Percentiles rank a stretch among this genome's conserved stretches.
Conservation (phyloP, 2,888 invertebrate species). For the Lacanobia oleracea region DNA sequence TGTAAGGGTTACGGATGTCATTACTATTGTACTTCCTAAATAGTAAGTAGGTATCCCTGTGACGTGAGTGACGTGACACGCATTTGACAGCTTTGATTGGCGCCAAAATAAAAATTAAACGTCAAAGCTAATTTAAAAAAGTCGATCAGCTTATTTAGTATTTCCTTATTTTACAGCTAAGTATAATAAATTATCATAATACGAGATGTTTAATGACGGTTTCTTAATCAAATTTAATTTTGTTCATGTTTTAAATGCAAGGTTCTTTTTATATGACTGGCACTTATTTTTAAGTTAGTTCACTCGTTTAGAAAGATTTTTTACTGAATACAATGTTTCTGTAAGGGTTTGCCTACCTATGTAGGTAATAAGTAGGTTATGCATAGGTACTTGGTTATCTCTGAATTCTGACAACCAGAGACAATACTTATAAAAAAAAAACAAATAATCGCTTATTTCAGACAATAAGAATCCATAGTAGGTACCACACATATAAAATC, state of each 20-base stretch:
- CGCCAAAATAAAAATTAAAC: constrained; percentile 46
- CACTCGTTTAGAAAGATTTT: too few relatives aligned
- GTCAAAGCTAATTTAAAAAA: constrained; percentile 17
- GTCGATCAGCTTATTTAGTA: constrained; percentile 13
- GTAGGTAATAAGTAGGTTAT: too few relatives aligned
- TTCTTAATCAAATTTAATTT: constrained; percentile 30
- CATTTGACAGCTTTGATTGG: constrained; percentile 56
- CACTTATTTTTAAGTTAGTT: not conserved
- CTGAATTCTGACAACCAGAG: too few relatives aligned
- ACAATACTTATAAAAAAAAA: too few relatives aligned
- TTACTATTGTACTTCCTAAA: constrained; percentile 62
- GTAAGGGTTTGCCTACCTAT: too few relatives aligned
- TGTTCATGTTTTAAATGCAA: constrained; percentile 26
- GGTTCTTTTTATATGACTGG: not conserved
- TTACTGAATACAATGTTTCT: too few relatives aligned
- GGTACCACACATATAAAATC: too few relatives aligned
- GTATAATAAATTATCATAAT: constrained; percentile 29
- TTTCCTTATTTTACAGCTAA: constrained; percentile 16
- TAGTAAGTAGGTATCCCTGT: constrained; percentile 40
- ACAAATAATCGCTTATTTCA: too few relatives aligned
- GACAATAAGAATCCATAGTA: too few relatives aligned
- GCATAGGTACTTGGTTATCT: too few relatives aligned
- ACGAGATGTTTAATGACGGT: constrained; percentile 11
- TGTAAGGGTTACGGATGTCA: constrained; percentile 64
- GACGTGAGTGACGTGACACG: constrained; percentile 60